phyloP scores from a whole-genome alignment of 1,140 invertebrate species.

The Centruroides sculpturatus region DNA sequence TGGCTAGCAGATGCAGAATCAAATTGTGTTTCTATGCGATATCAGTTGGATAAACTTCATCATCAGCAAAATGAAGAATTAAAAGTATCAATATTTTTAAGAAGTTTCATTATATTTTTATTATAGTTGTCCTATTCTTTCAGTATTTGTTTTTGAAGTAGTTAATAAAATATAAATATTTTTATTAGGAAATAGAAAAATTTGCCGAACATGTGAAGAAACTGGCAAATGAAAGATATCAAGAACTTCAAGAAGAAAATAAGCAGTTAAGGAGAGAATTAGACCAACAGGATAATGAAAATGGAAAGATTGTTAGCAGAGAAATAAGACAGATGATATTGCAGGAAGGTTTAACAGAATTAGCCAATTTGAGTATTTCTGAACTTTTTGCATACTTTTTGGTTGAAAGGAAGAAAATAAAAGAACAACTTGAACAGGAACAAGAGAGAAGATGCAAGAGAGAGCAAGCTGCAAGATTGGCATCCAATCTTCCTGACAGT shows the following conservation, averaged over 20 bases:
- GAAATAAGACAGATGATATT: constrained; percentile 8
- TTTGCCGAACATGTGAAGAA: neutral
- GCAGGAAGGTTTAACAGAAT: constrained; percentile 8
- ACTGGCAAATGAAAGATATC: no score
- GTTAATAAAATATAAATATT: neutral
- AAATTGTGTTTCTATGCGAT: constrained; percentile 18
- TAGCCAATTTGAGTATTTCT: constrained; percentile 2
- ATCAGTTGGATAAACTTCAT: constrained; percentile 20
- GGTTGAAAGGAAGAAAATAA: constrained; percentile 7
- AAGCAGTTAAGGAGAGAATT: constrained; percentile 9
- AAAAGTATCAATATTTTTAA: constrained; percentile 7
- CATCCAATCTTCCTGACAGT: constrained; percentile 15
- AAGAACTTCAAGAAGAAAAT: constrained; percentile 16
- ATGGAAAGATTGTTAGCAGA: constrained; percentile 7
- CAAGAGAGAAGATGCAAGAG: constrained; percentile 4
- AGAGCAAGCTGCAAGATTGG: constrained; percentile 12
- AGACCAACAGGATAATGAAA: constrained; percentile 5
- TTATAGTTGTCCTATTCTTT: no score
- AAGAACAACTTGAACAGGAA: constrained; percentile 15
- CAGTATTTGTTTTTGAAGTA: no score
- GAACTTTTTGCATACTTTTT: constrained; percentile 13
- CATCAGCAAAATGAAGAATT: constrained; percentile 18
- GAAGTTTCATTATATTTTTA: no score
- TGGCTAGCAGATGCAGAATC: constrained; percentile 21
- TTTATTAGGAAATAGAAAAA: constrained; percentile 1